These are phyloP conservation scores for Sterrhoptilus dennistouni DNA, from an alignment of 2,113 vertebrate genomes.

Conservation along the genomic window DNA sequence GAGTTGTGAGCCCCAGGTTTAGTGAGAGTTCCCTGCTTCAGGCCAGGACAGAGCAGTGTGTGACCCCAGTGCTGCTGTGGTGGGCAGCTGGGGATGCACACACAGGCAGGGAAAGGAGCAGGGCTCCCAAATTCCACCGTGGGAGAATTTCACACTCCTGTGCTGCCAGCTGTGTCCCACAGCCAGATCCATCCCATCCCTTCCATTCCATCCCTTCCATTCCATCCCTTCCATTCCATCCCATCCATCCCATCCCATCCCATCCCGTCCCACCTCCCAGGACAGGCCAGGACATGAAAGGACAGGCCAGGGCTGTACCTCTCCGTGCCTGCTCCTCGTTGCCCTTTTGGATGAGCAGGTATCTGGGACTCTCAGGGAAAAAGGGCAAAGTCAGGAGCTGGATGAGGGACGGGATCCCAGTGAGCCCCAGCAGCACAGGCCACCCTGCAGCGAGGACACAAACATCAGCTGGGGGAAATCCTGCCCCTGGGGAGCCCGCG, in stretches of 20 bases:
- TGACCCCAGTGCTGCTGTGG: accelerated
- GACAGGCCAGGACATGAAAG: accelerated
- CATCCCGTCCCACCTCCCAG: too few species aligned
- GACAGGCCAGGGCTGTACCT: slow-evolving; percentile 54
- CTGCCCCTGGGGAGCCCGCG: neutral
- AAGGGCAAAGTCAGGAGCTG: slow-evolving; percentile 86
- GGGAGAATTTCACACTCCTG: accelerated
- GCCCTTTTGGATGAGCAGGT: slow-evolving; percentile 86
- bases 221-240: too few species aligned
- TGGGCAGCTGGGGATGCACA: neutral
- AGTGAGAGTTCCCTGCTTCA: neutral
- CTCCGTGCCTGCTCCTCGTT: slow-evolving; percentile 72
- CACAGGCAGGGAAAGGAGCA: neutral
- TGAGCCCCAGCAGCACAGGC: slow-evolving; percentile 86
- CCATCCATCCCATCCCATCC: neutral
- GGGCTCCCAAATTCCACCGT: neutral
- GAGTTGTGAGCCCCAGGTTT: neutral
- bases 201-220: too few species aligned
- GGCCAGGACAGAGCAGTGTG: accelerated
- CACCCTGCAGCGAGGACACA: slow-evolving; percentile 77
- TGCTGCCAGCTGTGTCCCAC: neutral
- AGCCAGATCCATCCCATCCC: neutral
- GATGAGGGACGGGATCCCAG: slow-evolving; percentile 81
- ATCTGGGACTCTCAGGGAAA: slow-evolving; percentile 91
- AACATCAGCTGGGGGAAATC: neutral